Evolutionary conservation across 2,113 vertebrate genomes (phyloP).

Genomic region (Kryptolebias marmoratus): DNA sequence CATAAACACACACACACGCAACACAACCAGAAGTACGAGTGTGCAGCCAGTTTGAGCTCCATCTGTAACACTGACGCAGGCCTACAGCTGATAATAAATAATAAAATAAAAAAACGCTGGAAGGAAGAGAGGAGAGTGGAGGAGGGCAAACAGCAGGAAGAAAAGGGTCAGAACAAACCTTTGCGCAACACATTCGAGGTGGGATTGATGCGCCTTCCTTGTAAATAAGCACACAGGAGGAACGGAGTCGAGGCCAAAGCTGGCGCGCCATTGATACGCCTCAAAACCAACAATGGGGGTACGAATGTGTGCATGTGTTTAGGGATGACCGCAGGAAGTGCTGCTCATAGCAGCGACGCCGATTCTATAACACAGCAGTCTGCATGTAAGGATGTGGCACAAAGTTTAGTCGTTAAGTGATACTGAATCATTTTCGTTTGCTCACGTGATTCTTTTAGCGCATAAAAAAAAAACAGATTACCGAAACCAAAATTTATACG

Average conservation of each 20-base stretch:
- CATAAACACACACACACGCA: neutral
- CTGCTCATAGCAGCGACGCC: no score
- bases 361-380: no score
- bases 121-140: neutral
- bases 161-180: neutral
- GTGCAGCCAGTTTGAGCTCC: conserved; percentile 59
- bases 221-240: neutral
- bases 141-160: neutral
- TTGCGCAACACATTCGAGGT: neutral
- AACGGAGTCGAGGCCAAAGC: neutral
- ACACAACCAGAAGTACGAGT: neutral
- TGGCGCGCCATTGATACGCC: neutral
- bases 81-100: conserved; percentile 26
- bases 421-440: no score
- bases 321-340: no score
- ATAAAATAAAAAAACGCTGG: conserved; percentile 21
- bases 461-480: no score
- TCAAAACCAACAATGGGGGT: no score
- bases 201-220: neutral
- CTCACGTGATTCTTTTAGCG: no score
- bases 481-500: no score
- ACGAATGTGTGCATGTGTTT: no score
- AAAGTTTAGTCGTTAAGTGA: no score
- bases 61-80: conserved; percentile 50
- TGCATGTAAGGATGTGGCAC: no score